These are phyloP conservation scores for Turritopsis dohrnii DNA, from an alignment of 30 jellyfish, hydroid and myxozoan species.

Conservation along the genomic window DNA sequence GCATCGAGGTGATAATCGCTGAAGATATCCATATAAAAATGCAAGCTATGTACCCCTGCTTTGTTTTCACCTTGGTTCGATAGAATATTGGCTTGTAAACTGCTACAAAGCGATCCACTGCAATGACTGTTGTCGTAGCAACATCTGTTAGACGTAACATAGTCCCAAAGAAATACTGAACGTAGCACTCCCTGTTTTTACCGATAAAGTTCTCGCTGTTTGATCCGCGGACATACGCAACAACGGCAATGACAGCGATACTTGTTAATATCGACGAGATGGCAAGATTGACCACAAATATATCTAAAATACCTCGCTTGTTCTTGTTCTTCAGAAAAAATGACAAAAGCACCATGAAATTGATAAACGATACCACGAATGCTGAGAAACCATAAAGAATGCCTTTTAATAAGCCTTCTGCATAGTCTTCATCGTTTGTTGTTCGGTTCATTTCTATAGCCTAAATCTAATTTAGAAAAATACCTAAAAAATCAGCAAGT, in stretches of 20 bases:
- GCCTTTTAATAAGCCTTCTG: conserved; percentile 27
- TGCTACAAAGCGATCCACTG: conserved; percentile 87
- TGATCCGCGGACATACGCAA: conserved; percentile 44
- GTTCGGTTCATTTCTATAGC: neutral
- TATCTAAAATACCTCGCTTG: conserved; percentile 50
- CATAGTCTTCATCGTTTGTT: neutral
- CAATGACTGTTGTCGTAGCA: conserved; percentile 67
- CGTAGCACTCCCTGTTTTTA: conserved; percentile 26
- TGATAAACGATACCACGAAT: conserved; percentile 12
- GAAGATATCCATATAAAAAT: conserved; percentile 28
- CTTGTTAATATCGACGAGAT: conserved; percentile 36
- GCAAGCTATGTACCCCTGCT: conserved; percentile 39
- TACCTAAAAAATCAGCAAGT: neutral
- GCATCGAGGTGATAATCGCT: conserved; percentile 46
- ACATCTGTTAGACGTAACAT: conserved; percentile 73
- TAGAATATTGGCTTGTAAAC: conserved; percentile 59
- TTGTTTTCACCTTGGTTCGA: conserved; percentile 46
- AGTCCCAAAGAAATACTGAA: conserved; percentile 63
- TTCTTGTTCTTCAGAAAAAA: neutral
- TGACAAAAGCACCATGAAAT: conserved; percentile 19
- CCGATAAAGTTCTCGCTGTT: conserved; percentile 37
- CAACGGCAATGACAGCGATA: conserved; percentile 46
- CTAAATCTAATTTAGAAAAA: neutral
- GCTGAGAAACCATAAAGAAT: conserved; percentile 14
- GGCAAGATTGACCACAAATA: conserved; percentile 51